Base-by-base conservation (phyloP, 35 echinoderm and acorn worm genomes). In the Apostichopus parvimensis region DNA sequence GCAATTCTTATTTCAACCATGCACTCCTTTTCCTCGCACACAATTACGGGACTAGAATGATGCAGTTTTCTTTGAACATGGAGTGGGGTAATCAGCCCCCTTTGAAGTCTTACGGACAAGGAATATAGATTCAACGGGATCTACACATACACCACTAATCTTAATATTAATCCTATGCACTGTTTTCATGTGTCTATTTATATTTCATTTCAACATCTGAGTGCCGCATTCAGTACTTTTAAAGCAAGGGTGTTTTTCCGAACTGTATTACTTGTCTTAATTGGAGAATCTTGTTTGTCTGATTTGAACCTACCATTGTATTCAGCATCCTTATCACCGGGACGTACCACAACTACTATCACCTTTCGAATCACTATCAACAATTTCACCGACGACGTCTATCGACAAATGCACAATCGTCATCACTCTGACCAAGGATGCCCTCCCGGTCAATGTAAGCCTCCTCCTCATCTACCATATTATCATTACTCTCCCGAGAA, bases 1-100 rank as follows among this genome's bases (percentile, higher is more conserved):
- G 88, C 88, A 53, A 90, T 62, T 1, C 57, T 75, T 54, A 90
- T 90, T 13, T 52, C 68, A n/a, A 53, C 20, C 24, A 90, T 90
- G 25, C 24, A 90, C 73, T 90, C 26, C 5, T 75, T 54, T 45
- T 57, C 20, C 28, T 90, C 88, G 24, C 88, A 90, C 0, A 90
- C 54, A 9, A 90, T 53, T 54, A 77, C 23, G 8, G 68, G 88
- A 13, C 54, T 90, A 3, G 11, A 25, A 77, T 75, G 9, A 75
- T 90, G 28, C 55, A 77, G 15, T 56, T 90, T 90, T 26, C 26
- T 77, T 62, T 90, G 88, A 5, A 90, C 87, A 73, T 90, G 87
- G 15, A 90, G 61, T 52, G 87, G 87, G 66, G 24, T 90, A 90
- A 75, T 90, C 88, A 57, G 77, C 88, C 0, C 70, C 88, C 24